Conservation (phyloP, 2,888 invertebrate species). For the Hecatera dysodea region DNA sequence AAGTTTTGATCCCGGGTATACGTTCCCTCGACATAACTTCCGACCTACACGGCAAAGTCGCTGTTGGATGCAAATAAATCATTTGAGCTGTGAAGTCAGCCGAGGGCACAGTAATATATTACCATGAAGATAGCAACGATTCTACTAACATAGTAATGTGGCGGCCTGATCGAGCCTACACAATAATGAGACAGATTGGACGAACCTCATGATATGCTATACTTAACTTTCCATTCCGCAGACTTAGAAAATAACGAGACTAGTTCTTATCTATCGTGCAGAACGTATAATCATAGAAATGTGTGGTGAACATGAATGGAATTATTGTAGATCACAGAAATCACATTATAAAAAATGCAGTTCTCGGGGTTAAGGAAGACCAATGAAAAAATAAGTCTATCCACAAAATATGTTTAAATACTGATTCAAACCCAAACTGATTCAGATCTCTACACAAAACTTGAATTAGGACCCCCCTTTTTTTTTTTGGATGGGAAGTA, state of each 20-base stretch:
- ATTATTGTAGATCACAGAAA: background rate
- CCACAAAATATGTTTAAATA: too few relatives aligned
- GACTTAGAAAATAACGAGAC: constrained; percentile 53
- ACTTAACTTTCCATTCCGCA: constrained; percentile 59
- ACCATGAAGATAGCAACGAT: background rate
- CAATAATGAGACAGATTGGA: constrained; percentile 40
- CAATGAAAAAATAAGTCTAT: too few relatives aligned
- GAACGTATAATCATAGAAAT: constrained; percentile 38
- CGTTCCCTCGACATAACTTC: too few relatives aligned
- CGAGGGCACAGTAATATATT: too few relatives aligned
- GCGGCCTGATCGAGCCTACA: constrained; percentile 32
- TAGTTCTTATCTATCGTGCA: constrained; percentile 39
- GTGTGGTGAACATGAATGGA: constrained; percentile 23
- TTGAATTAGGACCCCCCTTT: too few relatives aligned
- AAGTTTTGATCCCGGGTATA: too few relatives aligned
- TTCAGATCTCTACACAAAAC: too few relatives aligned
- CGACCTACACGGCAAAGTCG: too few relatives aligned
- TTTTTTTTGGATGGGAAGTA: too few relatives aligned
- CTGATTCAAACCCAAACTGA: too few relatives aligned
- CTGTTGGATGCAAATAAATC: too few relatives aligned
- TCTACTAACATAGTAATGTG: constrained; percentile 16
- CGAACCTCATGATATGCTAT: constrained; percentile 46
- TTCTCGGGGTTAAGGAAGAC: background rate
- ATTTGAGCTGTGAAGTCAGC: too few relatives aligned
- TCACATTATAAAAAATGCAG: background rate